phyloP scores from a whole-genome alignment of 2,113 vertebrate species.

The Pardalotus punctatus region DNA sequence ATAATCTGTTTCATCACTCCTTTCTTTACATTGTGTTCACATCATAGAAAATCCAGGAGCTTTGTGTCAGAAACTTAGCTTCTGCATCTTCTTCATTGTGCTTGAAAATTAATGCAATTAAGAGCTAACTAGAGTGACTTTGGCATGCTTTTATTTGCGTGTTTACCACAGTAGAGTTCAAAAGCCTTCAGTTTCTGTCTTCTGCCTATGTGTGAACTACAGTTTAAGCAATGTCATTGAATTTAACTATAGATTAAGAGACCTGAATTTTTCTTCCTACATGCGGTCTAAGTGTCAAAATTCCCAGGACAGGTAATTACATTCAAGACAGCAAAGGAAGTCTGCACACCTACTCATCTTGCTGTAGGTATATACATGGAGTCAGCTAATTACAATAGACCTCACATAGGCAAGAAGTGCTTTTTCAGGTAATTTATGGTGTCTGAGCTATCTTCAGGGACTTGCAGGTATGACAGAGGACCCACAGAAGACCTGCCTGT shows the following conservation, averaged over 20 bases:
- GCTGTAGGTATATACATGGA: not conserved
- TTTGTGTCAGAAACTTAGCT: not conserved
- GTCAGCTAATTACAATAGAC: not conserved
- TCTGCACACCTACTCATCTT: not conserved
- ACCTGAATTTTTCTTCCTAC: not conserved
- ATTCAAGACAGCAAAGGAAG: not conserved
- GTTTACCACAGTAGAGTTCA: not conserved
- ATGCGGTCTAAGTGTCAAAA: not conserved
- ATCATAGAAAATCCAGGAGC: not conserved
- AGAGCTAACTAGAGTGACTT: not conserved
- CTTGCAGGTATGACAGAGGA: not conserved
- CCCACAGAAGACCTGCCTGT: not conserved
- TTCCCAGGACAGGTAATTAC: not conserved
- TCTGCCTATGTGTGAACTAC: not conserved
- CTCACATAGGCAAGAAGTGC: not conserved
- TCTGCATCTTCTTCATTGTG: not conserved
- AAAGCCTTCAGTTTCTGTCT: not conserved
- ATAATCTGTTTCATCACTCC: not conserved
- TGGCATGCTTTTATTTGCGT: not conserved
- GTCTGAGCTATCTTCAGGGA: not conserved
- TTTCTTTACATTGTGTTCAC: not conserved
- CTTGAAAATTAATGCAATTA: not conserved
- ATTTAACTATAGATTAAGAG: not conserved
- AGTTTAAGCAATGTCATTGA: not conserved
- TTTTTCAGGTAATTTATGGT: not conserved